A percentile compares a stretch with the other conserved stretches of the same genome.
Conservation (phyloP, 2,113 vertebrate species). For the Amblyopsis rosae region DNA sequence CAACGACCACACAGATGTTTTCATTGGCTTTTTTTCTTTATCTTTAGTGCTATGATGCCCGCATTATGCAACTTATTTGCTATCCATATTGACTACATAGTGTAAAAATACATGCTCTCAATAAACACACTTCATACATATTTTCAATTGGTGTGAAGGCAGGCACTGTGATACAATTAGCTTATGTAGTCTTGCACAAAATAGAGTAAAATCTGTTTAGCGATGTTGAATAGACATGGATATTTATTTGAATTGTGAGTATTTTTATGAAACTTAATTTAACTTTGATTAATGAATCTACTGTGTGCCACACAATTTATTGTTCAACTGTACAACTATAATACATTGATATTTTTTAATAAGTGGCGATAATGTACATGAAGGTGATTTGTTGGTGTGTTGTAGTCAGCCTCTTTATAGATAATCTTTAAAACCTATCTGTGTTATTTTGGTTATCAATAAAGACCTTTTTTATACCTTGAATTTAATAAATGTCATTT, state of each 20-base stretch:
- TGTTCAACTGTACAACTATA: constrained; percentile 24
- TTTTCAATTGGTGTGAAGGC: constrained; percentile 14
- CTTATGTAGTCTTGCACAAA: background rate
- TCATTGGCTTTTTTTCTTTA: background rate
- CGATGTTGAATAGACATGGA: background rate
- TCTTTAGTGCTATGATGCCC: constrained; percentile 41
- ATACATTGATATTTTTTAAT: constrained; percentile 7
- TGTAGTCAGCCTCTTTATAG: constrained; percentile 3
- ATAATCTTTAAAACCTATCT: constrained; percentile 40
- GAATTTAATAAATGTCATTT: background rate
- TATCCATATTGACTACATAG: constrained; percentile 8
- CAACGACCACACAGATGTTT: background rate
- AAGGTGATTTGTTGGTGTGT: constrained; percentile 36
- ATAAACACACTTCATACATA: constrained; percentile 4
- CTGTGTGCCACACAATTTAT: constrained; percentile 5
- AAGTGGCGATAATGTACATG: constrained; percentile 67
- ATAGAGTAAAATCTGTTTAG: background rate
- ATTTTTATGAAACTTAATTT: constrained; percentile 4
- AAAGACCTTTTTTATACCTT: constrained; percentile 69
- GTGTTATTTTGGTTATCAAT: constrained; percentile 62
- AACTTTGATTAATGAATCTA: constrained; percentile 16
- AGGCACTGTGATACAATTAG: constrained; percentile 6
- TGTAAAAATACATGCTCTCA: background rate
- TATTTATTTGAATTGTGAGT: constrained; percentile 21
- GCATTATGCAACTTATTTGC: background rate